Evolutionary conservation across 1,140 invertebrate genomes (phyloP).

Genomic region (Micrasema longulum): DNA sequence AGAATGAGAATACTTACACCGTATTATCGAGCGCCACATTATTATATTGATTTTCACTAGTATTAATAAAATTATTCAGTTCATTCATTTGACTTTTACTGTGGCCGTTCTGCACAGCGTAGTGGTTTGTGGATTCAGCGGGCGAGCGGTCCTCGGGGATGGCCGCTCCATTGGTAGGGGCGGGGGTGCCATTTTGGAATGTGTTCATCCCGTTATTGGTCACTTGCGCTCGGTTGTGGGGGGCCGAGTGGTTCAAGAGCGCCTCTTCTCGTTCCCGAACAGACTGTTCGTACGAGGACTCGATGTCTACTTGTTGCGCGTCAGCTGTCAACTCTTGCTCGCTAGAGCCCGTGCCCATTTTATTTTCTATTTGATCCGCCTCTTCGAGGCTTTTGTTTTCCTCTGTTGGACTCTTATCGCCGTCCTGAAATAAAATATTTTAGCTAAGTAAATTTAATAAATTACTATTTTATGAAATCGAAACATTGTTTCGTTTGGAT

Average conservation of each 20-base stretch:
- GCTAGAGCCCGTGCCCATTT: conserved; percentile 28
- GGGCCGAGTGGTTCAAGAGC: conserved; percentile 45
- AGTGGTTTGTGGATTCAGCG: conserved; percentile 45
- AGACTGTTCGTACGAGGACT: conserved; percentile 49
- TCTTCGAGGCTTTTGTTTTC: conserved; percentile 52
- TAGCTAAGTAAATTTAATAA: background rate
- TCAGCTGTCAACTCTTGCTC: conserved; percentile 5
- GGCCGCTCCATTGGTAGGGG: conserved; percentile 45
- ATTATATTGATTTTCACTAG: conserved; percentile 52
- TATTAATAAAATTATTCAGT: conserved; percentile 53
- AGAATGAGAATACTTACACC: conserved; percentile 49
- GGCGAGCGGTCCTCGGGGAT: conserved; percentile 30
- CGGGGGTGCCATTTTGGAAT: conserved; percentile 46
- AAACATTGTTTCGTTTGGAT: too few relatives aligned
- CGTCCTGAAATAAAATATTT: conserved; percentile 53
- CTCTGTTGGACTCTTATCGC: conserved; percentile 53
- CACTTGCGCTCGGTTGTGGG: conserved; percentile 39
- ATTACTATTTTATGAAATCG: background rate
- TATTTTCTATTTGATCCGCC: conserved; percentile 41
- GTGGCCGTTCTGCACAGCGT: conserved; percentile 52
- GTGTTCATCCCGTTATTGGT: too few relatives aligned
- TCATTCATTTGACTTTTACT: conserved; percentile 54
- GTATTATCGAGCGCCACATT: conserved; percentile 53
- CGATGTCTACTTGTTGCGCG: conserved; percentile 34
- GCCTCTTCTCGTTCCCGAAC: conserved; percentile 50